Evolutionary conservation across 2,113 vertebrate genomes (phyloP), one percentile per base, ranked within the genome.

Genomic region (Helogale parvula): DNA sequence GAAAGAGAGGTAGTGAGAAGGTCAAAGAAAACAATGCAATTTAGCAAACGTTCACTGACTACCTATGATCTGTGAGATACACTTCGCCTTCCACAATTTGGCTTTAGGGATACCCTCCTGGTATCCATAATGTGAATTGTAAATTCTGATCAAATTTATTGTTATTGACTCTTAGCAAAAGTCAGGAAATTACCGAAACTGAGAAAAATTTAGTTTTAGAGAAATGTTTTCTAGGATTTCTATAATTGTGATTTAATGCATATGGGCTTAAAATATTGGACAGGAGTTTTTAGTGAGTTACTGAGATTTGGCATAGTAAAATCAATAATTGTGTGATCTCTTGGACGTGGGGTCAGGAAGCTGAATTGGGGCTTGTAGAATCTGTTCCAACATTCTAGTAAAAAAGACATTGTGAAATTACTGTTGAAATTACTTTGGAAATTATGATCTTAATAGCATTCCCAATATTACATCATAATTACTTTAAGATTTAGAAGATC

Each of bases 391-490:
- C 50, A 65, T 38, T 91, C 33, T 83, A 84, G 25, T 72, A 90
- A 82, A 80, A 19, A 76, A 90, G 66, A 38, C n/a, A 50, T 33
- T 68, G 25, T 72, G 25, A 94, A 96, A 76, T 76, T 27, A 66
- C 76, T 88, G 23, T 90, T 96, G 50, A 60, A 69, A 47, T 89
- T 96, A 45, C 33, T 54, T 94, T 85, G 38, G n/a, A 82, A 88
- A 93, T 88, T 80, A 45, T 76, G 33, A 63, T 84, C 27, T 96
- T 88, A 94, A 52, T 8, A 71, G 6, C 13, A 31, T 69, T 74
- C 27, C 9, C 50, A 83, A 81, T 63, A 76, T 76, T 86, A 60
- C 3, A 9, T 3, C 23, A 33, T 87, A 89, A 86, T 96, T 92
- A 76, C 15, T 50, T 54, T 76, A 52, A 66, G 13, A 50, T 86